Evolutionary conservation across 2,888 invertebrate genomes (phyloP), one percentile per base, ranked within the genome.

Genomic region (Drepanosiphum platanoidis): DNA sequence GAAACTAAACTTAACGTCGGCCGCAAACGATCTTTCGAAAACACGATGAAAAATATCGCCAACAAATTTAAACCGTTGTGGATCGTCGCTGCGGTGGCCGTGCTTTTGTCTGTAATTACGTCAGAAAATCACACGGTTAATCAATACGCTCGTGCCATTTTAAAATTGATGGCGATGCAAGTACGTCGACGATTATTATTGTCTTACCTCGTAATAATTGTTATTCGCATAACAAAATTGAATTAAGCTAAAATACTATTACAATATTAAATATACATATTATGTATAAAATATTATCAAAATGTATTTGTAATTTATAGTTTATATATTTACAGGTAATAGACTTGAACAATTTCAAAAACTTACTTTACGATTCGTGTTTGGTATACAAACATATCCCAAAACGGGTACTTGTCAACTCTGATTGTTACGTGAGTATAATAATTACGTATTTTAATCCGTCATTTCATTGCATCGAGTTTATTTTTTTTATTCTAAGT

Each of bases 331-430:
- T 66, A 30, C 32, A 84, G 84, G 52, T 77, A 3, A 32, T 68
- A 32, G 84, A 84, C 39, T 70, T 84, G 52, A 77, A 70, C 39
- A 68, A 39, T 68, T 84, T 68, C 52, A 68, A 77, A 77, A 77
- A 84, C 58, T 84, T 84, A 68, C 84, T 84, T 15, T 66, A 68
- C n/a, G 77, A 84, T 77, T 84, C 84, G 22, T 84, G 84, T 77
- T 58, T 84, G 22, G n/a, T 58, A 0, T 70, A 84, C 36, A 84
- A 68, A 39, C n/a, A 70, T 11, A 68, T 68, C 2, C 84, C 75
- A 36, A 58, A 70, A 36, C 68, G 36, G 3, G 52, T 36, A 2
- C 68, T 77, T 15, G 32, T 5, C 34, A 5, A 39, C 15, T 84
- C 84, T 15, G 77, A 84, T 52, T 84, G 84, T 70, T 84, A 84